These are phyloP conservation scores for Columbina picui DNA, from an alignment of 2,113 vertebrate genomes.

Conservation along the genomic window DNA sequence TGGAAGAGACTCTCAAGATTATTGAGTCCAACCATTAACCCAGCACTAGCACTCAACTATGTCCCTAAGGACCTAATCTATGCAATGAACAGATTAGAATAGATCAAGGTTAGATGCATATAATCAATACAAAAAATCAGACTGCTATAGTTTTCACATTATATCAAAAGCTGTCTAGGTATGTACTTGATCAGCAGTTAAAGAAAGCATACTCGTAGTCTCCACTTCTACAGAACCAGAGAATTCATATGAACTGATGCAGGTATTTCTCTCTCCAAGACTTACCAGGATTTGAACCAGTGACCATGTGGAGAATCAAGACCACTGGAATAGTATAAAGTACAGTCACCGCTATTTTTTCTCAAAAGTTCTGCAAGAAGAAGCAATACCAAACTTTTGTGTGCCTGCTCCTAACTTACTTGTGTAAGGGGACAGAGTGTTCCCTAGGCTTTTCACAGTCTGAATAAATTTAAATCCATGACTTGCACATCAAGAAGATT, in stretches of 20 bases:
- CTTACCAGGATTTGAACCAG: not conserved
- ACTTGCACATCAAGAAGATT: not conserved
- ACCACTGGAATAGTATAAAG: not conserved
- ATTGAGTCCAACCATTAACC: too few relatives aligned
- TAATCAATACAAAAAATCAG: not conserved
- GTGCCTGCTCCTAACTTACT: not conserved
- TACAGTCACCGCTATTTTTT: not conserved
- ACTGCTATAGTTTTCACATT: not conserved
- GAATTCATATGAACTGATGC: not conserved
- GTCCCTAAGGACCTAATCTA: too few relatives aligned
- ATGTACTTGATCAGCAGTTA: not conserved
- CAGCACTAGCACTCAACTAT: too few relatives aligned
- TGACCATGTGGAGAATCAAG: not conserved
- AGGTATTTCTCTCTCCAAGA: not conserved
- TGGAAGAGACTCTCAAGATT: too few relatives aligned
- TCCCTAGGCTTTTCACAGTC: not conserved
- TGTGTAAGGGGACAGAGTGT: not conserved
- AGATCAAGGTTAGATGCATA: not conserved
- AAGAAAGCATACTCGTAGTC: not conserved
- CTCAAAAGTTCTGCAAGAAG: not conserved
- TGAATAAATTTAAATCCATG: not conserved
- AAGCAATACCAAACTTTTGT: rapidly evolving
- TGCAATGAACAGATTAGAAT: too few relatives aligned
- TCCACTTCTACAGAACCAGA: not conserved
- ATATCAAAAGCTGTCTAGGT: not conserved